A percentile compares a stretch with the other conserved stretches of the same genome.
These are phyloP conservation scores for Tetragonula carbonaria DNA, from an alignment of 2,888 invertebrate species.

Conservation along the genomic window DNA sequence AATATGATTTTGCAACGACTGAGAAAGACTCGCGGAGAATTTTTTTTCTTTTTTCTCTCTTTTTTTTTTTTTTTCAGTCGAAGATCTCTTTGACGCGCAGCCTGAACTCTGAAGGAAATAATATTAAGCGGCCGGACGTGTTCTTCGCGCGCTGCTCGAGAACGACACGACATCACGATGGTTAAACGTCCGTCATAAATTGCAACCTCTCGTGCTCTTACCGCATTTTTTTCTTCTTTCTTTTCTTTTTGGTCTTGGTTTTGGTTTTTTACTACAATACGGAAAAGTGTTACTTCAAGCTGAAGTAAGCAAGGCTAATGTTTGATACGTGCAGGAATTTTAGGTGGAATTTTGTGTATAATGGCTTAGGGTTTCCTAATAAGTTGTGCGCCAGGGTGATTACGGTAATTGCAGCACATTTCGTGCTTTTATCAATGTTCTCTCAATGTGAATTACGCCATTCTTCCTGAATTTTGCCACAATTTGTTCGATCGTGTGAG, in stretches of 20 bases:
- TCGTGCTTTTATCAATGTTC: background rate
- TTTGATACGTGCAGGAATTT: background rate
- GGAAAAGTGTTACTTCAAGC: background rate
- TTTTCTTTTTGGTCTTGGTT: background rate
- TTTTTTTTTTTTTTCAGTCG: slow-evolving; percentile 43
- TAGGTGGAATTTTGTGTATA: background rate
- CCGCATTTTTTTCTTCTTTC: background rate
- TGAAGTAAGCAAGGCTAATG: background rate
- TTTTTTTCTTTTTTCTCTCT: slow-evolving; percentile 30
- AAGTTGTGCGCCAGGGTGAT: background rate
- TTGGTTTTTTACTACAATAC: background rate
- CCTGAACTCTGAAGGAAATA: slow-evolving; percentile 55
- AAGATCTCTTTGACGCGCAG: slow-evolving; percentile 63
- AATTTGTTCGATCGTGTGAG: too few relatives aligned
- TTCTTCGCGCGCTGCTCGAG: slow-evolving; percentile 18
- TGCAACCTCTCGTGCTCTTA: background rate
- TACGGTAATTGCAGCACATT: background rate
- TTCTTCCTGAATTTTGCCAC: too few relatives aligned
- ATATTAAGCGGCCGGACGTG: slow-evolving; percentile 68
- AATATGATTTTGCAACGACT: slow-evolving; percentile 53
- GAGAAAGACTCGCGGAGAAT: slow-evolving; percentile 22
- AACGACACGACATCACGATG: background rate
- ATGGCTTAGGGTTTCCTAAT: background rate
- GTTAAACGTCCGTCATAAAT: slow-evolving; percentile 44
- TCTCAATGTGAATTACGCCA: too few relatives aligned